Conservation (phyloP, 2,888 invertebrate genomes). For the Parnassius glacialis region DNA sequence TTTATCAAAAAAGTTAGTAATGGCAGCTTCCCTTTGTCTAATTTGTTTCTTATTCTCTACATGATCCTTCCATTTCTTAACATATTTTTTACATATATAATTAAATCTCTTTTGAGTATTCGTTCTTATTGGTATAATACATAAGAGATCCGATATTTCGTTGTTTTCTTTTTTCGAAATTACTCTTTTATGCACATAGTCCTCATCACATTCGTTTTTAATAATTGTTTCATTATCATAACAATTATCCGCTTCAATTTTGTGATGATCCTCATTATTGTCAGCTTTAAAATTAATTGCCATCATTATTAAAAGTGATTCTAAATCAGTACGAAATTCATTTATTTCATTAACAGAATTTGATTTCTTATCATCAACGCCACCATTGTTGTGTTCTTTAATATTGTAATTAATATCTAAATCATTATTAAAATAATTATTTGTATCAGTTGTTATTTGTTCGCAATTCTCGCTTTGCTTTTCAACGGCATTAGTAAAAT, state of each 20-base stretch:
- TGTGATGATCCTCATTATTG: conserved; percentile 33
- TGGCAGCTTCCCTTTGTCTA: conserved; percentile 53
- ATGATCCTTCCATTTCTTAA: conserved; percentile 58
- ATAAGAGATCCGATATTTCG: conserved; percentile 42
- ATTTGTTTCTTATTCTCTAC: conserved; percentile 48
- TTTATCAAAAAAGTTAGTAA: conserved; percentile 65
- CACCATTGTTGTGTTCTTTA: conserved; percentile 15
- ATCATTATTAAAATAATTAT: neutral
- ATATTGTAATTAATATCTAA: conserved; percentile 20
- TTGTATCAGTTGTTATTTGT: neutral
- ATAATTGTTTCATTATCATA: conserved; percentile 18
- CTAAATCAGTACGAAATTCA: conserved; percentile 46
- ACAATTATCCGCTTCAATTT: neutral
- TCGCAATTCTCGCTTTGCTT: conserved; percentile 12
- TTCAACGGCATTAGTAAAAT: neutral
- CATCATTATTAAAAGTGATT: conserved; percentile 65
- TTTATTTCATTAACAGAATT: conserved; percentile 15
- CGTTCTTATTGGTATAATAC: conserved; percentile 49
- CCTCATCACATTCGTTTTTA: conserved; percentile 16
- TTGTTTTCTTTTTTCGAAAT: conserved; percentile 20
- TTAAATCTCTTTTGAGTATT: conserved; percentile 45
- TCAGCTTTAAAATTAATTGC: conserved; percentile 49
- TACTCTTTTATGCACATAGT: conserved; percentile 1
- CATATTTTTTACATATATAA: conserved; percentile 52
- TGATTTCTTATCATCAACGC: conserved; percentile 18